Evolutionary conservation across 2,797 vertebrate species (phyloP), one percentile per base, ranked within the genome.

Genomic region (Diplodus puntazzo): DNA sequence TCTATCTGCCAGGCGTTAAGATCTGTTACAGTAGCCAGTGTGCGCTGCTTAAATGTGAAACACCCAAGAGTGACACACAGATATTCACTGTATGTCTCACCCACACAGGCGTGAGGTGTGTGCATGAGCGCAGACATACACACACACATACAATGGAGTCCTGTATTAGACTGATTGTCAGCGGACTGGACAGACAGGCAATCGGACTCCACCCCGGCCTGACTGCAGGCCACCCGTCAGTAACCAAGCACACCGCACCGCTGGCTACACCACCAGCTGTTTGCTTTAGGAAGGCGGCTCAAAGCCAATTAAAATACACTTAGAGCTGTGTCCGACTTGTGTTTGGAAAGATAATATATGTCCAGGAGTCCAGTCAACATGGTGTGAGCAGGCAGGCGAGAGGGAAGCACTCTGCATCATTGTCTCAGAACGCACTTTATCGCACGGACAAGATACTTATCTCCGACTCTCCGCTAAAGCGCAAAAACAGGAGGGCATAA

Each of bases 231-330:
- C 95, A 90, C 92, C 95, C 93, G 94, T 96, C 95, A 95, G 95
- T 96, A 96, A 94, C 83, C 92, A 90, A 63, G 69, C 81, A 94
- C 95, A 93, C 93, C 91, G 85, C 95, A 88, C 88, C 82, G 91
- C 95, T 95, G 94, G 94, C 93, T 94, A 93, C 95, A 94, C 84
- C 93, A 92, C 95, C 95, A 91, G 91, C 92, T 97, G 95, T 96
- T 94, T 96, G 95, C 95, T 95, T 96, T 95, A 85, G 96, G 96
- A 97, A 97, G 96, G 94, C 88, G 94, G 94, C 96, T 92, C 93
- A 61, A 80, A 92, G 96, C 97, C 97, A 99, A 97, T 96, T 93
- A 95, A 98, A 99, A 98, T 95, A 97, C 96, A 96, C 95, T 95
- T 90, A 89, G 92, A 75, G 81, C 92, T 92, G 88, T 90, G 91